Evolutionary conservation across 2,888 invertebrate species (phyloP).

Genomic region (Lithodes maja): DNA sequence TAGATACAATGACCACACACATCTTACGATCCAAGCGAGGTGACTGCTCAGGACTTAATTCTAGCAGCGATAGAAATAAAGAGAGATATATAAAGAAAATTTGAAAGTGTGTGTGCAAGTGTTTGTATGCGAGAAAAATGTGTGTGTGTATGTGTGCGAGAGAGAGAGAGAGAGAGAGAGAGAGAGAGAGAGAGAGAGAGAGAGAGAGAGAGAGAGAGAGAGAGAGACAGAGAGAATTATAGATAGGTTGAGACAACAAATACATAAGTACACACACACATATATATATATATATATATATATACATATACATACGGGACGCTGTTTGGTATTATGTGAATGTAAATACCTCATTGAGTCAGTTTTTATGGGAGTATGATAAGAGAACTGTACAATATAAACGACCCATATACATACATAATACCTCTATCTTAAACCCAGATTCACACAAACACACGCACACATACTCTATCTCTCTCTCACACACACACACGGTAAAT

Average conservation of each 20-base stretch:
- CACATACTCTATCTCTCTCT: too few relatives aligned
- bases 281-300: too few relatives aligned
- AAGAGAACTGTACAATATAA: neutral
- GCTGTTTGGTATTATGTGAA: too few relatives aligned
- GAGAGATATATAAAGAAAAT: too few relatives aligned
- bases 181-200: constrained; percentile 4
- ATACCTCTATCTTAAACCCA: neutral
- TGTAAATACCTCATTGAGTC: too few relatives aligned
- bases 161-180: constrained; percentile 8
- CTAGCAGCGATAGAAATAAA: too few relatives aligned
- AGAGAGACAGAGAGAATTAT: neutral
- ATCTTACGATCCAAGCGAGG: too few relatives aligned
- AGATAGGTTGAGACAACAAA: neutral
- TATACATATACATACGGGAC: too few relatives aligned
- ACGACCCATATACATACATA: neutral
- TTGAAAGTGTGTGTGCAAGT: too few relatives aligned
- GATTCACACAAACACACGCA: neutral
- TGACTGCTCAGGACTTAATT: too few relatives aligned
- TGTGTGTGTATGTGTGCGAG: neutral
- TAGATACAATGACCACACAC: too few relatives aligned
- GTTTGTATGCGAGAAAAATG: neutral
- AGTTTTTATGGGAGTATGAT: neutral
- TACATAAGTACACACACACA: neutral
- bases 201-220: neutral
- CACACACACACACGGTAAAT: too few relatives aligned